These are phyloP conservation scores for Asbolus verrucosus DNA, from an alignment of 1,140 invertebrate genomes.

Conservation along the genomic window DNA sequence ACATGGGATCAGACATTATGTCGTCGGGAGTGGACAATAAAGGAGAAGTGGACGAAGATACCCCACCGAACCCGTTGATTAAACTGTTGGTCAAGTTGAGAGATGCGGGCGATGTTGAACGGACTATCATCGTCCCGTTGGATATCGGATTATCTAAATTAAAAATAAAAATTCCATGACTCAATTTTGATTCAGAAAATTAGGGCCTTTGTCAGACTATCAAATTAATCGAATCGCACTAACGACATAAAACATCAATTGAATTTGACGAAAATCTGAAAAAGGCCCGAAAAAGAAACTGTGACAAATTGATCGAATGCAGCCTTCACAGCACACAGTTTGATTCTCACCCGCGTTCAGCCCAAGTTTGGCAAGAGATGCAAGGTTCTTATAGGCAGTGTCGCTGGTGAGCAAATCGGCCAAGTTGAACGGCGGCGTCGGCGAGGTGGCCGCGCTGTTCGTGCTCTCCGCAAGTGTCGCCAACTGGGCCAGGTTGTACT, in stretches of 20 bases:
- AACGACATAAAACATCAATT: no score
- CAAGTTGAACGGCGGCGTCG: constrained; percentile 76
- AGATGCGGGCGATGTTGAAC: constrained; percentile 65
- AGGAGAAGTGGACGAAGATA: constrained; percentile 74
- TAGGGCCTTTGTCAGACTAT: no score
- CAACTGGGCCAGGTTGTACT: constrained; percentile 85
- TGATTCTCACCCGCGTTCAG: constrained; percentile 60
- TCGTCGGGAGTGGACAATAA: constrained; percentile 68
- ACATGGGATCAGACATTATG: constrained; percentile 63
- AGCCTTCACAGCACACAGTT: neutral
- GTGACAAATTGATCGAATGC: neutral
- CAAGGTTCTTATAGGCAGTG: constrained; percentile 87
- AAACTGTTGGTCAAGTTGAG: constrained; percentile 65
- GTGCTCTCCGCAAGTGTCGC: constrained; percentile 81
- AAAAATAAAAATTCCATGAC: neutral
- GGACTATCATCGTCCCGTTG: constrained; percentile 64
- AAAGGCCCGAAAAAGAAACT: neutral
- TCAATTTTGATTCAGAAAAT: neutral
- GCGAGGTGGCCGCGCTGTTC: constrained; percentile 73
- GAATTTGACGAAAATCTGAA: no score
- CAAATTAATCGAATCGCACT: no score
- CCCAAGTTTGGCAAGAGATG: constrained; percentile 88
- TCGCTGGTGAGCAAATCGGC: constrained; percentile 82
- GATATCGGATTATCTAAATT: constrained; percentile 43
- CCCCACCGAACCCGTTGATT: constrained; percentile 69